Conservation (phyloP, 2,888 invertebrate species). For the Hypolimnas misippus region DNA sequence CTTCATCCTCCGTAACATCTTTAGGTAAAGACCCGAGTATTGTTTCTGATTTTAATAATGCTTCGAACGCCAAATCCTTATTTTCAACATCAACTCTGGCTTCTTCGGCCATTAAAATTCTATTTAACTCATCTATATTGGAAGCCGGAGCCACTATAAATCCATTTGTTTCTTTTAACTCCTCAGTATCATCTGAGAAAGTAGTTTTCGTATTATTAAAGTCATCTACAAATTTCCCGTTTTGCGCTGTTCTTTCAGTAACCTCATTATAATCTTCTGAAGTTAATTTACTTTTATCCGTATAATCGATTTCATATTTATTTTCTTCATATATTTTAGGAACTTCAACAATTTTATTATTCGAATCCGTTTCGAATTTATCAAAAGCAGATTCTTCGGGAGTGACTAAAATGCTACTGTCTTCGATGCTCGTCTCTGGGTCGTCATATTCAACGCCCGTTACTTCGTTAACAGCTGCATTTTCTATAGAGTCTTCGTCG, state of each 20-base stretch:
- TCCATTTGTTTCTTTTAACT: slow-evolving; percentile 31
- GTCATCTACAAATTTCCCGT: slow-evolving; percentile 21
- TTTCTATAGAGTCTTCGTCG: slow-evolving; percentile 38
- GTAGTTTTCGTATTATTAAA: slow-evolving; percentile 27
- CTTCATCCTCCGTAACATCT: slow-evolving; percentile 30
- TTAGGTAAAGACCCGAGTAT: slow-evolving; percentile 3
- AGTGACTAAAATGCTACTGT: slow-evolving; percentile 52
- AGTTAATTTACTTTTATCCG: slow-evolving; percentile 30
- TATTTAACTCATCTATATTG: slow-evolving; percentile 42
- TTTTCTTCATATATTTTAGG: slow-evolving; percentile 21
- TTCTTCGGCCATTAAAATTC: slow-evolving; percentile 42
- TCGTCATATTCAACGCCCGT: slow-evolving; percentile 45
- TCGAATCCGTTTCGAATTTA: slow-evolving; percentile 21
- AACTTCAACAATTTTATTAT: slow-evolving; percentile 28
- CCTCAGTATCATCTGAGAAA: slow-evolving; percentile 26
- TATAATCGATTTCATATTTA: slow-evolving; percentile 24
- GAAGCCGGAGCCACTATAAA: slow-evolving; percentile 46
- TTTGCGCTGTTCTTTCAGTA: slow-evolving; percentile 30
- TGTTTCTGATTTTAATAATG: slow-evolving; percentile 19
- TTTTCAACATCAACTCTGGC: slow-evolving; percentile 48
- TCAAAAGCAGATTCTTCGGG: slow-evolving; percentile 46
- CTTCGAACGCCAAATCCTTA: slow-evolving; percentile 45
- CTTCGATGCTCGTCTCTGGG: slow-evolving; percentile 58
- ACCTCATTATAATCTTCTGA: slow-evolving; percentile 33
- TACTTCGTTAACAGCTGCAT: slow-evolving; percentile 34